Conservation (phyloP, 2,888 invertebrate species). For the Diploptera punctata region DNA sequence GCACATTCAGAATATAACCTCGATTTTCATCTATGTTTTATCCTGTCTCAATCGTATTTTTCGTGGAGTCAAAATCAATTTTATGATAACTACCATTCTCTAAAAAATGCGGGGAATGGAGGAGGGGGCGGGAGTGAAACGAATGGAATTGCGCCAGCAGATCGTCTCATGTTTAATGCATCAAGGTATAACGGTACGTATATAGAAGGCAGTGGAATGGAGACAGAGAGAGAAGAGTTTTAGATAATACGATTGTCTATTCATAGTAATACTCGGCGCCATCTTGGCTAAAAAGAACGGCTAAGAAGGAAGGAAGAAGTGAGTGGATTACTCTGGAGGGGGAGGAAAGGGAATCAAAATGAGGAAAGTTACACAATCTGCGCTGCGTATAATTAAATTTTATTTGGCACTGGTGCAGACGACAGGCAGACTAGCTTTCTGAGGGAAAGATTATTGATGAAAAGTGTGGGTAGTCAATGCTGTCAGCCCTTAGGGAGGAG, state of each 20-base stretch:
- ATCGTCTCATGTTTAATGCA: conserved; percentile 37
- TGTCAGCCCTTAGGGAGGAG: conserved; percentile 4
- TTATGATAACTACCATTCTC: conserved; percentile 35
- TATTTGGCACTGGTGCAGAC: conserved; percentile 36
- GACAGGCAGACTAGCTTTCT: conserved; percentile 29
- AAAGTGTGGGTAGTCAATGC: conserved; percentile 14
- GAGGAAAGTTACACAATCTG: conserved; percentile 38
- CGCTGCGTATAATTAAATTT: conserved; percentile 35
- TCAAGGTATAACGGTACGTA: conserved; percentile 28
- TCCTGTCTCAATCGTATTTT: conserved; percentile 25
- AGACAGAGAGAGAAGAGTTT: conserved; percentile 7
- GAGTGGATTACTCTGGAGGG: conserved; percentile 3
- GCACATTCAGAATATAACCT: conserved; percentile 15
- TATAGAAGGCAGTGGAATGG: conserved; percentile 25
- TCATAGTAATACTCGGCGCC: conserved; percentile 33
- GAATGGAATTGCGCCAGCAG: conserved; percentile 27
- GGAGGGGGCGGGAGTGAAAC: background rate
- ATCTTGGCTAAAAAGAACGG: conserved; percentile 32
- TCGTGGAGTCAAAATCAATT: conserved; percentile 33
- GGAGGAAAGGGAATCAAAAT: conserved; percentile 33
- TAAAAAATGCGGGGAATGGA: conserved; percentile 17
- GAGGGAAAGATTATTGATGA: conserved; percentile 35
- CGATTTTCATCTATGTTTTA: conserved; percentile 27
- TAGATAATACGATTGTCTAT: conserved; percentile 38
- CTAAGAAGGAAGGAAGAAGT: conserved; percentile 22